phyloP scores from a whole-genome alignment of 2,113 vertebrate genomes.

The Erinaceus europaeus region DNA sequence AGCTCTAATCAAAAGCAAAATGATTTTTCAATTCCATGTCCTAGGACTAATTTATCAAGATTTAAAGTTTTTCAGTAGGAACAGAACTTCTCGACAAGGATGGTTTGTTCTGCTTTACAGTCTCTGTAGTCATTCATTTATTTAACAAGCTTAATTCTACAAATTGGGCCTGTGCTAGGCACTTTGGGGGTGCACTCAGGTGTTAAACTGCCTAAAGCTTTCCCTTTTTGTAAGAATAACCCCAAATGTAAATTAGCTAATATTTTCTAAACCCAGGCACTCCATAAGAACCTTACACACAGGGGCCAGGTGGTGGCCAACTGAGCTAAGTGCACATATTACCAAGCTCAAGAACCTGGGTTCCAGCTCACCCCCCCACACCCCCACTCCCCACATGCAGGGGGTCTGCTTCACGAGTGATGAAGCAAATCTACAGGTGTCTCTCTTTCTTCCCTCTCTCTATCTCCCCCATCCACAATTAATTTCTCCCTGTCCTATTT shows the following conservation, averaged over 20 bases:
- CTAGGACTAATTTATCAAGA: conserved; percentile 52
- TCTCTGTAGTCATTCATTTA: not conserved
- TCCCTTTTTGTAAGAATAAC: not conserved
- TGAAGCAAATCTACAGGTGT: no score
- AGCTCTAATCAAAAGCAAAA: conserved; percentile 69
- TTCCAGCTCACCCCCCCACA: no score
- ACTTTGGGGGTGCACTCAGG: rapidly evolving
- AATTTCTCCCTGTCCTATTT: no score
- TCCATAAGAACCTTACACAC: not conserved
- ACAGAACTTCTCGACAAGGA: conserved; percentile 25
- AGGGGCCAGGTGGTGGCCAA: no score
- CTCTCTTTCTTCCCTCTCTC: no score
- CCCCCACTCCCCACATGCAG: no score
- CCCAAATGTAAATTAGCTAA: not conserved
- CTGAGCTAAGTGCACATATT: no score
- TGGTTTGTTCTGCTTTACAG: not conserved
- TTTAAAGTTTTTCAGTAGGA: conserved; percentile 50
- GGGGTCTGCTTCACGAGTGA: no score
- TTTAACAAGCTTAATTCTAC: not conserved
- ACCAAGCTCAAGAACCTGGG: no score
- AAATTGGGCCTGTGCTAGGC: not conserved
- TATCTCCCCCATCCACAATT: no score
- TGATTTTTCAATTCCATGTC: conserved; percentile 65
- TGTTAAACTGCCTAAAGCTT: not conserved
- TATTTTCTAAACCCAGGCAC: not conserved